phyloP scores from a whole-genome alignment of 2,113 vertebrate genomes.

The Phyllostomus hastatus region DNA sequence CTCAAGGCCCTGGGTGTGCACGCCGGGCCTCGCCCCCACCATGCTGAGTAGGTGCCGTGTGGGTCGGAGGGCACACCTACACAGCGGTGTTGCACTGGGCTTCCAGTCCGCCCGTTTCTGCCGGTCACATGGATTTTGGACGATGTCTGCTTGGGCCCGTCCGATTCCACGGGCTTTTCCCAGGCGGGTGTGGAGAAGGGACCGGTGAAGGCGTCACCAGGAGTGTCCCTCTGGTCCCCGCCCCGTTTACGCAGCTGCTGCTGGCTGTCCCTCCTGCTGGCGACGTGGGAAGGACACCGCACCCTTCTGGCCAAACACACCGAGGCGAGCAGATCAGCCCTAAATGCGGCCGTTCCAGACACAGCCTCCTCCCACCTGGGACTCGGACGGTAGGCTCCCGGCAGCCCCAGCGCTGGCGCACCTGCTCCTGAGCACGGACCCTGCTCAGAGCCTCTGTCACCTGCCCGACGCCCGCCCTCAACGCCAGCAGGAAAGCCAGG shows the following conservation, averaged over 20 bases:
- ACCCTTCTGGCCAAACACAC: not conserved
- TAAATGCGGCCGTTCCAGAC: not conserved
- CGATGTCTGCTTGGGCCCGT: not conserved
- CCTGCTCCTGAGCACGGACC: not conserved
- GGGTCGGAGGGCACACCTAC: too few relatives aligned
- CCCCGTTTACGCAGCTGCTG: not conserved
- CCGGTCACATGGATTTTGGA: not conserved
- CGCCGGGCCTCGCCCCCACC: too few relatives aligned
- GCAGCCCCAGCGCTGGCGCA: not conserved
- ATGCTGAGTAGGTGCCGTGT: fast-evolving
- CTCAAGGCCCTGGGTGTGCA: too few relatives aligned
- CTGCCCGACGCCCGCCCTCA: not conserved
- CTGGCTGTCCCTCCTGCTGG: not conserved
- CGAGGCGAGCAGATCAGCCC: not conserved
- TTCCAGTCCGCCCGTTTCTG: not conserved
- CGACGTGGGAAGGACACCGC: not conserved
- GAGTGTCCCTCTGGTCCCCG: not conserved
- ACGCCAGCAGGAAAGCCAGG: not conserved
- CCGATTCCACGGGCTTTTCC: not conserved
- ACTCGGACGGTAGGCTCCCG: not conserved
- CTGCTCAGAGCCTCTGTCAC: not conserved
- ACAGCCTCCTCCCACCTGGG: not conserved
- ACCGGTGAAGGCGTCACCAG: not conserved
- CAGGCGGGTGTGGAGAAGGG: not conserved
- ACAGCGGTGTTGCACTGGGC: not conserved